A percentile compares a stretch with the other conserved stretches of the same genome.
phyloP scores from a whole-genome alignment of 2,797 vertebrate species.

The Pipistrellus pipistrellus region DNA sequence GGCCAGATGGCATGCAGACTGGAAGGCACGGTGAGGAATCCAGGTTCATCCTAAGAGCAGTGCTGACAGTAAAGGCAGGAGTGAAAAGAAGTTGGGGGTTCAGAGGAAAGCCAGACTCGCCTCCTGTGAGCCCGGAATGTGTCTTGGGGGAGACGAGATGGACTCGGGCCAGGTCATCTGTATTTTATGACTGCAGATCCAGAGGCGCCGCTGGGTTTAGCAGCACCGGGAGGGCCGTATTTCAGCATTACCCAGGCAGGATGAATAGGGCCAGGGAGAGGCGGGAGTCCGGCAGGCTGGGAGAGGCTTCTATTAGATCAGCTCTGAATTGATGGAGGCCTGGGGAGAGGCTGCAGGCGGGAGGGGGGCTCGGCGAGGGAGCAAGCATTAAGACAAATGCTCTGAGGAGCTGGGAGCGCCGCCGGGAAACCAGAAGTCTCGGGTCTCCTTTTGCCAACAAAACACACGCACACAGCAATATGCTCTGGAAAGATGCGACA shows the following conservation, averaged over 20 bases:
- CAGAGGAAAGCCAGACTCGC: neutral
- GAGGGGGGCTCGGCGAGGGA: neutral
- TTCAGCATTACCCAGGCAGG: neutral
- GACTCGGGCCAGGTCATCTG: neutral
- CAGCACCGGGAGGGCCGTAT: rapidly evolving
- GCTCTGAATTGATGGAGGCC: neutral
- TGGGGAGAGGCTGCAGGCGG: neutral
- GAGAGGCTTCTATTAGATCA: neutral
- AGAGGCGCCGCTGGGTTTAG: rapidly evolving
- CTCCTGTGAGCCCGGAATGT: neutral
- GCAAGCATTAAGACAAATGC: rapidly evolving
- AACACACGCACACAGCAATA: neutral
- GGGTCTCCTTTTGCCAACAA: neutral
- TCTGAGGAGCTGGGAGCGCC: rapidly evolving
- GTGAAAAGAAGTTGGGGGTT: neutral
- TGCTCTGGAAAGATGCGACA: neutral
- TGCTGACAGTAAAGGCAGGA: neutral
- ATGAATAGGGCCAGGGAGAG: neutral
- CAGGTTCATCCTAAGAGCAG: neutral
- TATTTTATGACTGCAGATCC: neutral
- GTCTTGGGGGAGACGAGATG: neutral
- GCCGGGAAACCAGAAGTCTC: neutral
- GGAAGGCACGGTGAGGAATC: rapidly evolving
- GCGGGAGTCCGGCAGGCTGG: neutral
- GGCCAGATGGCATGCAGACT: too few relatives aligned